Conservation (phyloP, 2,888 invertebrate genomes). For the Agrypnus murinus region DNA sequence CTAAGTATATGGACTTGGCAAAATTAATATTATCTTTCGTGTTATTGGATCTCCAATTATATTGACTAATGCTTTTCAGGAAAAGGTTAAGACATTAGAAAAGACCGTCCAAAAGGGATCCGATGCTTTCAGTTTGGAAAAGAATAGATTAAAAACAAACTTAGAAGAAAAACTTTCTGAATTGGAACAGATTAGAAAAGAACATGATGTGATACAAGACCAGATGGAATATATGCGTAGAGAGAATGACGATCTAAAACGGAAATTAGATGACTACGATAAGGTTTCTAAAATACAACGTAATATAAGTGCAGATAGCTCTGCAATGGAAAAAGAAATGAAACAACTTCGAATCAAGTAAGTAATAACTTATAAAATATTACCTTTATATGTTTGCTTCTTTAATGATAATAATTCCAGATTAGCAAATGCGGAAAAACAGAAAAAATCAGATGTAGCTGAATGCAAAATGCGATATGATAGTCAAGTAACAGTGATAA, state of each 20-base stretch:
- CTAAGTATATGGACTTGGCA: too few relatives aligned
- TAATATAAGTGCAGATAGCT: conserved; percentile 84
- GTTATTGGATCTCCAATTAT: too few relatives aligned
- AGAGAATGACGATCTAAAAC: conserved; percentile 86
- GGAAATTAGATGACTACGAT: conserved; percentile 89
- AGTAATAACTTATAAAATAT: conserved; percentile 53
- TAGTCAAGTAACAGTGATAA: conserved; percentile 85
- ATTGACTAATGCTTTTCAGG: conserved; percentile 63
- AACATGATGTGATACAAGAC: conserved; percentile 80
- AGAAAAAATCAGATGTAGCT: conserved; percentile 84
- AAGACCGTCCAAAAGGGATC: conserved; percentile 66
- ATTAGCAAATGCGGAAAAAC: conserved; percentile 78
- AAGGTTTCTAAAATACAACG: conserved; percentile 88
- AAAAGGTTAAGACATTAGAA: conserved; percentile 70
- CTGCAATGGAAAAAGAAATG: conserved; percentile 84
- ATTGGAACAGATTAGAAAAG: conserved; percentile 80
- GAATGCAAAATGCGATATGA: conserved; percentile 90
- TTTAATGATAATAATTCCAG: conserved; percentile 57
- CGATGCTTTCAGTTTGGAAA: conserved; percentile 73
- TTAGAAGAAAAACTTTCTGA: conserved; percentile 85
- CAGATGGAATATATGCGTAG: conserved; percentile 82
- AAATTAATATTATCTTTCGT: too few relatives aligned
- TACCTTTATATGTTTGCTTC: not conserved
- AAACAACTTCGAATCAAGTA: conserved; percentile 79
- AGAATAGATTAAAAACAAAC: conserved; percentile 79